Evolutionary conservation across 2,797 vertebrate species (phyloP).

Genomic region (Hafferia zeledoni): DNA sequence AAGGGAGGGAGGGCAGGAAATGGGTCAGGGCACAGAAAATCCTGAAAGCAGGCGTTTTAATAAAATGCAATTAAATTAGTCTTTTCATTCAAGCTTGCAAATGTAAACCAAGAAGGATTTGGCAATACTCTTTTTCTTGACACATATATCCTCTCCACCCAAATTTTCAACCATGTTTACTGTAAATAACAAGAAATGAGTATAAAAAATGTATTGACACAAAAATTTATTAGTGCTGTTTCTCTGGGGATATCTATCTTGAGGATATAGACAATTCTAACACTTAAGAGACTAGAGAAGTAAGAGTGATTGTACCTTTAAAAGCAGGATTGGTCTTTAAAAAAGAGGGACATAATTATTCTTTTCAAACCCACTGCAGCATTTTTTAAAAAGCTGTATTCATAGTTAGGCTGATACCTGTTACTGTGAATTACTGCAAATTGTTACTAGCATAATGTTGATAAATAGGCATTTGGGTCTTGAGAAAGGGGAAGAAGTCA

Average conservation of each 20-base stretch:
- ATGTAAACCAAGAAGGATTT: background rate
- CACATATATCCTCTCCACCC: accelerated
- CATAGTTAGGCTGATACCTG: background rate
- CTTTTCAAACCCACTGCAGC: background rate
- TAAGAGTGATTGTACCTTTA: background rate
- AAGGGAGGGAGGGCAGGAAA: background rate
- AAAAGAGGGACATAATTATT: background rate
- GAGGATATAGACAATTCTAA: background rate
- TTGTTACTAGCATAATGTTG: background rate
- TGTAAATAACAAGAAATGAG: background rate
- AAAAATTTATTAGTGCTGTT: background rate
- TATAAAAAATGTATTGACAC: background rate
- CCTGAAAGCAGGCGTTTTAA: background rate
- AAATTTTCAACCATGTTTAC: background rate
- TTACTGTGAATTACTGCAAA: background rate
- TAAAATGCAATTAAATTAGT: background rate
- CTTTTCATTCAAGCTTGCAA: background rate
- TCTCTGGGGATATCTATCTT: background rate
- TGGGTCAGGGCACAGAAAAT: background rate
- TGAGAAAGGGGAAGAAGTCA: background rate
- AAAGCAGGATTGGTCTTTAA: background rate
- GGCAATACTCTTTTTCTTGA: background rate
- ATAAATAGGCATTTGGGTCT: background rate
- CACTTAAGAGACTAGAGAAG: background rate
- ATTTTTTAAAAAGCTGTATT: background rate